phyloP scores from a whole-genome alignment of 1,140 invertebrate species.

The Leucophenga varia region DNA sequence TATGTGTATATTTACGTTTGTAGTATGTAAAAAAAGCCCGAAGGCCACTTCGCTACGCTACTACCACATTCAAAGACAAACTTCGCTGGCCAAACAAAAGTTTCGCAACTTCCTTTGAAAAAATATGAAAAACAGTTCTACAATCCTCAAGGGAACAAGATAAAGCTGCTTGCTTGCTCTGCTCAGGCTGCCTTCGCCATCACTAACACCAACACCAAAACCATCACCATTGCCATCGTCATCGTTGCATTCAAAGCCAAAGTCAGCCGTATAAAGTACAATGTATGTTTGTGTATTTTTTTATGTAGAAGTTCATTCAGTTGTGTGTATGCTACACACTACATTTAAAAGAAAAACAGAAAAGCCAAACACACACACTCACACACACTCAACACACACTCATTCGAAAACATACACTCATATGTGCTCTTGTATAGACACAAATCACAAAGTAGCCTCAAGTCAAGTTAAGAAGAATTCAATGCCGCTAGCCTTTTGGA shows the following conservation, averaged over 20 bases:
- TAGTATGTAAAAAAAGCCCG: no score
- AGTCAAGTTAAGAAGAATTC: constrained; percentile 53
- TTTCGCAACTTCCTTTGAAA: no score
- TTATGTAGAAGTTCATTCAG: neutral
- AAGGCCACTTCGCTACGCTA: no score
- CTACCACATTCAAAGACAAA: no score
- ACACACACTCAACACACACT: constrained; percentile 9
- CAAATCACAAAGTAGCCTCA: constrained; percentile 47
- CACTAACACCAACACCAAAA: no score
- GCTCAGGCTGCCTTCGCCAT: no score
- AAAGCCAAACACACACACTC: constrained; percentile 18
- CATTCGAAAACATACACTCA: neutral
- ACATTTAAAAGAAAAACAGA: no score
- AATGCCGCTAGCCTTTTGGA: constrained; percentile 28
- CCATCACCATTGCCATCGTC: no score
- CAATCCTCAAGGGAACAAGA: constrained; percentile 19
- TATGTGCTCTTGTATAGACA: constrained; percentile 8
- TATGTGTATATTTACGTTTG: no score
- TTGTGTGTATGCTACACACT: no score
- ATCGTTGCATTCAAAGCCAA: constrained; percentile 14
- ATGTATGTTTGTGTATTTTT: constrained; percentile 6
- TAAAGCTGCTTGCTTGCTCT: no score
- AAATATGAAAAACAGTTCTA: constrained; percentile 19
- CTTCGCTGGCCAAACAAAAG: no score
- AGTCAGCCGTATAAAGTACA: constrained; percentile 13